Evolutionary conservation across 2,113 vertebrate genomes (phyloP).

Genomic region (Mastomys coucha): DNA sequence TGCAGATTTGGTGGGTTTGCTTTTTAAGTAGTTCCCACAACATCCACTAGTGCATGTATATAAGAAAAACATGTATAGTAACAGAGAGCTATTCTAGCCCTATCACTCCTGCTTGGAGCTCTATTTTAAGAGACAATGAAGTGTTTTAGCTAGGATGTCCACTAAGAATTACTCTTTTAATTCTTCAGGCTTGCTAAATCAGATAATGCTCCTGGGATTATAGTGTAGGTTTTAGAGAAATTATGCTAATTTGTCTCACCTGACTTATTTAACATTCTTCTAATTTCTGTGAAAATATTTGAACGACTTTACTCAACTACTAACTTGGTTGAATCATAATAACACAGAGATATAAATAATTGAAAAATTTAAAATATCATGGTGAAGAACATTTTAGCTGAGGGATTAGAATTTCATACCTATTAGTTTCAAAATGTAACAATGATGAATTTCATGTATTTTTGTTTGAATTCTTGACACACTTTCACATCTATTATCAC

Average conservation of each 20-base stretch:
- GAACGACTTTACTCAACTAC: neutral
- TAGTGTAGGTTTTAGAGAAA: neutral
- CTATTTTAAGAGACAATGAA: neutral
- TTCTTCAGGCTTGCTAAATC: neutral
- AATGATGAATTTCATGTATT: constrained; percentile 13
- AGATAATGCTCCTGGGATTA: neutral
- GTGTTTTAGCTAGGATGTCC: neutral
- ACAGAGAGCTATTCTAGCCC: neutral
- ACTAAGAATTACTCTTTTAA: neutral
- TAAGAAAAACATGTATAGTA: neutral
- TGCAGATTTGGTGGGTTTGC: too few relatives aligned
- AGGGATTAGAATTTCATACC: constrained; percentile 25
- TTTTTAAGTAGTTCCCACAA: too few relatives aligned
- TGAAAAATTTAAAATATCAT: neutral
- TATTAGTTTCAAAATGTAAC: constrained; percentile 44
- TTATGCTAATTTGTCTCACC: neutral
- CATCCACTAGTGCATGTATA: neutral
- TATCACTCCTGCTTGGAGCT: neutral
- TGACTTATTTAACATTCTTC: neutral
- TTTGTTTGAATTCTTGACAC: constrained; percentile 54
- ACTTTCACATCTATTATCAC: constrained; percentile 58
- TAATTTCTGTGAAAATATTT: neutral
- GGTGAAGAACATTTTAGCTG: constrained; percentile 26
- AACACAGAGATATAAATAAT: neutral
- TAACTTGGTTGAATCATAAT: constrained; percentile 18